phyloP scores from a whole-genome alignment of 2,113 vertebrate species.

The Numida meleagris region DNA sequence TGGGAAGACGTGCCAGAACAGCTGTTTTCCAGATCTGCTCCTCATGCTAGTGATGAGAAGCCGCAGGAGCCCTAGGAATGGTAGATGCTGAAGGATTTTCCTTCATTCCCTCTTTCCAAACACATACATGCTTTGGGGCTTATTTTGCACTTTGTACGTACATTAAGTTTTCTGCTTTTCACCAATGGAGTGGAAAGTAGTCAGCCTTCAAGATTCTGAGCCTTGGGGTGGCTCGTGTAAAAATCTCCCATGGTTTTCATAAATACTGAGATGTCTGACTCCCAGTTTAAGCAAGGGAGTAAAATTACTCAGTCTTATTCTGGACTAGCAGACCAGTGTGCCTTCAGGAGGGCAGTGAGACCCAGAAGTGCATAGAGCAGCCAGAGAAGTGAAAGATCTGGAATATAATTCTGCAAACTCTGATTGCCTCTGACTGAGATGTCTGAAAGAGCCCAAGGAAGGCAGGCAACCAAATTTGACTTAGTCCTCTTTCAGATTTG shows the following conservation, averaged over 20 bases:
- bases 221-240: background rate
- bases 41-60: background rate
- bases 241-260: background rate
- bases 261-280: background rate
- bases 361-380: background rate
- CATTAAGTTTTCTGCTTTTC: background rate
- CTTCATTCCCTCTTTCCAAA: background rate
- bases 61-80: background rate
- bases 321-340: background rate
- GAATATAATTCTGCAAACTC: background rate
- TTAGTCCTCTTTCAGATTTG: slow-evolving; percentile 33
- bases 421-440: background rate
- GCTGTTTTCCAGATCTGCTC: background rate
- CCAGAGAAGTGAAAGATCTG: background rate
- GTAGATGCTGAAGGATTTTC: background rate
- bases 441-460: slow-evolving; percentile 1
- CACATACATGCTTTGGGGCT: background rate
- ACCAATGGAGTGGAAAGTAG: background rate
- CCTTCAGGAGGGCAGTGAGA: background rate
- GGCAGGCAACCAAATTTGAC: background rate
- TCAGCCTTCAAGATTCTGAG: background rate
- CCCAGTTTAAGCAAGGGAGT: background rate
- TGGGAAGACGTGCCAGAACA: background rate
- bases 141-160: background rate
- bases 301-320: background rate